Base-by-base conservation (phyloP, 2,888 invertebrate species). In the Enchytraeus crypticus region DNA sequence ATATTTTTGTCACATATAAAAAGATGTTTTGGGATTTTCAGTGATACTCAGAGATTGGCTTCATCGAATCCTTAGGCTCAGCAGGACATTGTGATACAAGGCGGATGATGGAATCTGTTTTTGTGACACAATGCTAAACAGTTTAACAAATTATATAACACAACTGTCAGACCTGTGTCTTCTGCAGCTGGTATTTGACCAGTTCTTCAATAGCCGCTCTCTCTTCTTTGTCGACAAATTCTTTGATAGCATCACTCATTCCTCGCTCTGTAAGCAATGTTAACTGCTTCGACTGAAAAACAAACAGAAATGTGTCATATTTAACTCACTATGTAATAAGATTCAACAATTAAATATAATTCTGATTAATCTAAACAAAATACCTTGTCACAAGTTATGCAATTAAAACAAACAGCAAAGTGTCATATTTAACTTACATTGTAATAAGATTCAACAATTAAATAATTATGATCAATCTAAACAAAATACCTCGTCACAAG, bases 201-300 rank as follows among this genome's bases (percentile, higher is more conserved):
- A 80, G 67, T 63, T 74, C 75, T n/a, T 59, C 55, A 30, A 80
- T 77, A 23, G 80, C 78, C 34, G 78, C 79, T 59, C 70, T 75
- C 62, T 80, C 79, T 46, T 79, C 83, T 62, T 84, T 83, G 63
- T 86, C 85, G 0, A 89, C 85, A 74, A 82, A 85, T 64, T 85
- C 84, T 57, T 84, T 83, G 47, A 92, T 86, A 21, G 90, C 88
- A 73, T 88, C 87, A 2, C 88, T 87, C 68, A 93, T 80, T 1
- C 88, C 86, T 67, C 85, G 84, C 51, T 89, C 85, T 1, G 88
- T 76, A 43, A 93, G 81, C 47, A 91, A 82, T 60, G 84, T 81
- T 23, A 92, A 81, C 47, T 84, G 82, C 45, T 83, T 81, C 5
- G 61, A 64, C 67, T 72, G 66, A 2, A 83, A 57, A 38, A 49